Evolutionary conservation across 2,113 vertebrate species (phyloP).

Genomic region (Tursiops truncatus): DNA sequence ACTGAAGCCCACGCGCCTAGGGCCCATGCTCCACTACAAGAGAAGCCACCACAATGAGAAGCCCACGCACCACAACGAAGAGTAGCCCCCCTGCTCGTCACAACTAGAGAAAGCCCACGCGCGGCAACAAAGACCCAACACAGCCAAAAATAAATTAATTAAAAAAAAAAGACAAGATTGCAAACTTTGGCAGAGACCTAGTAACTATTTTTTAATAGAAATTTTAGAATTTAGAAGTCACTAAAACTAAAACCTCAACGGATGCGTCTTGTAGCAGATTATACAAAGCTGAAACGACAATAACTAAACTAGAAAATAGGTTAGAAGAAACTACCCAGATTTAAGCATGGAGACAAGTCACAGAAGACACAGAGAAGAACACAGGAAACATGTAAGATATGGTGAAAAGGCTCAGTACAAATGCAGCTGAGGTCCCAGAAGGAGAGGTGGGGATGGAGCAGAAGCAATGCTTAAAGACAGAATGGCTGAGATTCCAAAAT

Average conservation of each 20-base stretch:
- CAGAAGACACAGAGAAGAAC: neutral
- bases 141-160: too few relatives aligned
- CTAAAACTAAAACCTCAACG: neutral
- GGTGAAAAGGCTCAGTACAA: too few relatives aligned
- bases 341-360: neutral
- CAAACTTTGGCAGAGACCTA: neutral
- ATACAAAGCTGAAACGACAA: neutral
- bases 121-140: too few relatives aligned
- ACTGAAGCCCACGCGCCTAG: too few relatives aligned
- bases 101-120: too few relatives aligned
- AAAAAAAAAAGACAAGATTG: neutral
- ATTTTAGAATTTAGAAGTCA: neutral
- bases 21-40: too few relatives aligned
- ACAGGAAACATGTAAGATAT: rapidly evolving
- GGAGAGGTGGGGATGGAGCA: neutral
- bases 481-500: neutral
- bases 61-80: too few relatives aligned
- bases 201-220: neutral
- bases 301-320: neutral
- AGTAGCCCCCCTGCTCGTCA: too few relatives aligned
- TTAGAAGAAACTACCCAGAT: neutral
- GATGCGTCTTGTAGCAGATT: neutral
- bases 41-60: too few relatives aligned
- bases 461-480: too few relatives aligned
- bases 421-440: neutral